These are phyloP conservation scores for Hirundichthys speculiger DNA, from an alignment of 2,113 vertebrate genomes.

Conservation along the genomic window DNA sequence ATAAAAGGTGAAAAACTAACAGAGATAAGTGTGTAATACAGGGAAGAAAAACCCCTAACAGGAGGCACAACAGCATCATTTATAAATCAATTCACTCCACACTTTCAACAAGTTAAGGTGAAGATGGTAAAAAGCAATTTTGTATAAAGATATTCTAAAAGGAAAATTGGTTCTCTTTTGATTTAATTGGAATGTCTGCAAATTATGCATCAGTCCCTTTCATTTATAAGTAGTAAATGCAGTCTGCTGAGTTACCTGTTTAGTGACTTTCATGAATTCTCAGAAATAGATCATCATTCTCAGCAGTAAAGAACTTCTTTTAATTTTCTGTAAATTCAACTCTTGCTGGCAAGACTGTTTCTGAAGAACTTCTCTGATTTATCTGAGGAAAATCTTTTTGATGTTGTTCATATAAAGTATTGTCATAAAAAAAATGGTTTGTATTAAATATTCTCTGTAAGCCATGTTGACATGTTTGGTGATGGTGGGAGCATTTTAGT, in stretches of 20 bases:
- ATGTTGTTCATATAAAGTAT: too few relatives aligned
- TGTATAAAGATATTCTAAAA: constrained; percentile 39
- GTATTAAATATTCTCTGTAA: too few relatives aligned
- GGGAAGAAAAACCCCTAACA: background rate
- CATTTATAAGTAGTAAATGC: constrained; percentile 31
- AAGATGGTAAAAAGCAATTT: constrained; percentile 1
- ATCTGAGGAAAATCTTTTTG: too few relatives aligned
- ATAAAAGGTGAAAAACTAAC: constrained; percentile 5
- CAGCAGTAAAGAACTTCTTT: too few relatives aligned
- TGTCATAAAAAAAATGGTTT: too few relatives aligned
- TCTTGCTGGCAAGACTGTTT: too few relatives aligned
- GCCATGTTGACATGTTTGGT: too few relatives aligned
- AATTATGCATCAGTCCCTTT: constrained; percentile 14
- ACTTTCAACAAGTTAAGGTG: constrained; percentile 5
- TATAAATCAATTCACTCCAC: constrained; percentile 5
- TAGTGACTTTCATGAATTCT: constrained; percentile 1
- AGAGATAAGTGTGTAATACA: constrained; percentile 4
- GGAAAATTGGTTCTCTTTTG: constrained; percentile 13
- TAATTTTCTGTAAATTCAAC: too few relatives aligned
- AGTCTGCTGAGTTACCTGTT: constrained; percentile 18
- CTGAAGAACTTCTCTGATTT: too few relatives aligned
- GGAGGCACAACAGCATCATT: constrained; percentile 4
- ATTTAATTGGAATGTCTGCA: constrained; percentile 41
- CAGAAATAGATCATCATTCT: background rate
- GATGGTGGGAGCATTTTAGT: too few relatives aligned